Conservation (phyloP, 2,113 vertebrate genomes). For the Neogobius melanostomus region DNA sequence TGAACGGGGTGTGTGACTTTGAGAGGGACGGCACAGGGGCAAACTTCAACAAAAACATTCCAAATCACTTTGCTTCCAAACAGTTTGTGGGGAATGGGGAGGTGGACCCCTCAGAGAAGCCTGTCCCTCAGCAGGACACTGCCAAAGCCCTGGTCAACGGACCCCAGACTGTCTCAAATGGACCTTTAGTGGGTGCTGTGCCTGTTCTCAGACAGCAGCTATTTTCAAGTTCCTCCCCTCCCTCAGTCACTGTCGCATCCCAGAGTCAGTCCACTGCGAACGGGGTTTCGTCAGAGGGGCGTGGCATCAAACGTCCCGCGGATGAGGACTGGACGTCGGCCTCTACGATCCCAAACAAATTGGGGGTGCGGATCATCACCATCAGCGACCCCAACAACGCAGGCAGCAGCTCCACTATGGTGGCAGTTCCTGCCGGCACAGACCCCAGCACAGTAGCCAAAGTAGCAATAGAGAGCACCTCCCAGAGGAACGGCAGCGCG, state of each 20-base stretch:
- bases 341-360: constrained; percentile 92
- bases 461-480: constrained; percentile 99
- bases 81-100: constrained; percentile 96
- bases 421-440: constrained; percentile 95
- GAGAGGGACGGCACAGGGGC: constrained; percentile 82
- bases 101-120: constrained; percentile 85
- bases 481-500: constrained; percentile 89
- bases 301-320: constrained; percentile 90
- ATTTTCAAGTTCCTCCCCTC: constrained; percentile 86
- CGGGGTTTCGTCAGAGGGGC: constrained; percentile 85
- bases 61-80: constrained; percentile 99
- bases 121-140: constrained; percentile 91
- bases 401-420: constrained; percentile 96
- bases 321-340: constrained; percentile 83
- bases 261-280: constrained; percentile 83
- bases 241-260: constrained; percentile 84
- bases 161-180: constrained; percentile 90
- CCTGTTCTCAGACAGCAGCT: constrained; percentile 80
- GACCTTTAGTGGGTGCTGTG: constrained; percentile 88
- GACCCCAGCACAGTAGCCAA: constrained; percentile 99
- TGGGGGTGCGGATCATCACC: constrained; percentile 98
- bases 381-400: constrained; percentile 99
- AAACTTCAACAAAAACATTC: constrained; percentile 98
- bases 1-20: constrained; percentile 98
- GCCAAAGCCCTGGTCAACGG: constrained; percentile 98